These are phyloP conservation scores for Heliornis fulica DNA, from an alignment of 2,113 vertebrate genomes.

Conservation along the genomic window DNA sequence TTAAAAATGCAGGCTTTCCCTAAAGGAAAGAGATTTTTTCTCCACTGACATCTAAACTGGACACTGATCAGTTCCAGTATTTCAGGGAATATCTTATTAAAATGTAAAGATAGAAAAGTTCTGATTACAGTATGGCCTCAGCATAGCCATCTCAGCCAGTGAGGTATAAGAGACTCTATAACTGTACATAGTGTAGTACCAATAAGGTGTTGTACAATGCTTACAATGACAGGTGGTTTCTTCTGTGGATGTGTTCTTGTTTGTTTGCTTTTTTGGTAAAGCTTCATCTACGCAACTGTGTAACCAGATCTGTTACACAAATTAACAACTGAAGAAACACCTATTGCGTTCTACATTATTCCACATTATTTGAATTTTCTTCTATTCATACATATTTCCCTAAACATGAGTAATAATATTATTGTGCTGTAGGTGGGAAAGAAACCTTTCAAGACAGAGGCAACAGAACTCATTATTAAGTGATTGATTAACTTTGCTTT, in stretches of 20 bases:
- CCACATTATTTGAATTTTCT: not conserved
- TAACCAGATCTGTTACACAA: not conserved
- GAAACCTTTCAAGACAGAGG: not conserved
- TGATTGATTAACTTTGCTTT: not conserved
- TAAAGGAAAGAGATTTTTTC: not conserved
- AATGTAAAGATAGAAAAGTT: not conserved
- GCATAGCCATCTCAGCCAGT: no score
- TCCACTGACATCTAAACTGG: not conserved
- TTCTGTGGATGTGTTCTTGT: not conserved
- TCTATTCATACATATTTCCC: not conserved
- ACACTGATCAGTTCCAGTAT: not conserved
- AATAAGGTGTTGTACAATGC: not conserved
- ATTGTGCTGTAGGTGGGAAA: not conserved
- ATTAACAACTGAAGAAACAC: not conserved
- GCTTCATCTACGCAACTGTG: not conserved
- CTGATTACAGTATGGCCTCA: not conserved
- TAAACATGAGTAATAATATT: not conserved
- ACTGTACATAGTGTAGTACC: rapidly evolving
- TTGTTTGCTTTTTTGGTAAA: not conserved
- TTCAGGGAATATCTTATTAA: not conserved
- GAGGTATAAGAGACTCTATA: not conserved
- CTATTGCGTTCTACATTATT: not conserved
- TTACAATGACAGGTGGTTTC: not conserved
- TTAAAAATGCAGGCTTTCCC: not conserved
- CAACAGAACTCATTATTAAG: not conserved